A percentile compares a stretch with the other conserved stretches of the same genome.
Conservation (phyloP, 2,113 vertebrate species). For the Thinocorus orbignyianus region DNA sequence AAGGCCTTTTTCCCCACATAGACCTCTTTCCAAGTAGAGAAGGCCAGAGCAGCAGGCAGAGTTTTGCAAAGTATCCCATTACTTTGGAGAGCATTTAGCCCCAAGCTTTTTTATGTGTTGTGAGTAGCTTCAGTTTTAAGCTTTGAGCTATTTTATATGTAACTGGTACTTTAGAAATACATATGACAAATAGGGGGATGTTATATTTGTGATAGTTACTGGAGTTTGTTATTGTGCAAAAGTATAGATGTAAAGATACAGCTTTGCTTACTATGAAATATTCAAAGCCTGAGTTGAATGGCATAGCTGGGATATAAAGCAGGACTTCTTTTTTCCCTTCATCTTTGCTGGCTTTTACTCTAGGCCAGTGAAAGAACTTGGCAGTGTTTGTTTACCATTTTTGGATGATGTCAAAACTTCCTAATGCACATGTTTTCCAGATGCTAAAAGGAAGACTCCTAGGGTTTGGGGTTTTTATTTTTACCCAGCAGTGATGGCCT, state of each 20-base stretch:
- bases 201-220: background rate
- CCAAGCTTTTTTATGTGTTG: background rate
- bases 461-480: background rate
- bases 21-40: background rate
- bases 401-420: constrained; percentile 24
- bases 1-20: background rate
- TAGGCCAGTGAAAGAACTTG: background rate
- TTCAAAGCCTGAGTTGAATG: background rate
- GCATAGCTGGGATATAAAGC: background rate
- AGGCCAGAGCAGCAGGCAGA: background rate
- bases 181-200: background rate
- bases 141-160: background rate
- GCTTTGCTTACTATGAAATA: background rate
- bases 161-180: background rate
- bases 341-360: background rate
- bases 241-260: background rate
- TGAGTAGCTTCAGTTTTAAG: background rate
- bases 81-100: background rate
- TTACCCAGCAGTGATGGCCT: background rate
- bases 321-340: background rate
- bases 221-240: background rate
- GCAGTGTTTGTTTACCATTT: background rate
- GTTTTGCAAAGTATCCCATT: background rate
- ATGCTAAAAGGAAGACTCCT: constrained; percentile 8
- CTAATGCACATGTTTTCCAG: constrained; percentile 12